Conservation (phyloP, 2,113 vertebrate species). For the Acanthochromis polyacanthus region DNA sequence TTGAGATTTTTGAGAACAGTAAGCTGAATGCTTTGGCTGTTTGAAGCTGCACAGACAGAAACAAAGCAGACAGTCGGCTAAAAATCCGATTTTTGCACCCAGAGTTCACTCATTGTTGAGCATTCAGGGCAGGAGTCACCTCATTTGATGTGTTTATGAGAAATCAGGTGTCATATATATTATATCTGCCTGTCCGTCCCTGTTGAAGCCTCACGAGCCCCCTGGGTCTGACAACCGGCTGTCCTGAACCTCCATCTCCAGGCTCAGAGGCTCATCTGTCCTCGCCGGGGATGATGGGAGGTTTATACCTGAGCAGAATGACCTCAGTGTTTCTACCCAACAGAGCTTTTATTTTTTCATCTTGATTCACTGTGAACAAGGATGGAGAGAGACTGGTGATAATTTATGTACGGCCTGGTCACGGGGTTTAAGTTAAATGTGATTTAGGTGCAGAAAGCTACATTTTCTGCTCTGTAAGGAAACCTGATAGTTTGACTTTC, state of each 20-base stretch:
- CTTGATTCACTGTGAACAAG: slow-evolving; percentile 51
- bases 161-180: not conserved
- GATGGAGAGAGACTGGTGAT: slow-evolving; percentile 35
- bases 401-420: slow-evolving; percentile 63
- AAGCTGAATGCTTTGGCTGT: not conserved
- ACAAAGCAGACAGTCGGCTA: not conserved
- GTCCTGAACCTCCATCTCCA: slow-evolving; percentile 3
- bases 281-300: slow-evolving; percentile 27
- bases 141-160: slow-evolving; percentile 21
- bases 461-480: slow-evolving; percentile 19
- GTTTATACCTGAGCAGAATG: slow-evolving; percentile 50
- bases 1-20: not conserved
- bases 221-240: slow-evolving; percentile 40
- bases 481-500: slow-evolving; percentile 9
- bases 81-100: not conserved
- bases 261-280: slow-evolving; percentile 35
- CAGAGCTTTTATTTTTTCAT: not conserved
- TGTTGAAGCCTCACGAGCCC: slow-evolving; percentile 22
- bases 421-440: slow-evolving; percentile 1
- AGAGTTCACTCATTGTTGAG: not conserved
- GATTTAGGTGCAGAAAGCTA: slow-evolving; percentile 18
- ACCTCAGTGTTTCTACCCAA: slow-evolving; percentile 50
- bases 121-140: not conserved
- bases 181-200: not conserved
- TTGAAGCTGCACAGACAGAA: not conserved